Percentiles rank a stretch among this genome's conserved stretches.
phyloP scores from a whole-genome alignment of 2,888 invertebrate species.

The Harpagoxenus sublaevis region DNA sequence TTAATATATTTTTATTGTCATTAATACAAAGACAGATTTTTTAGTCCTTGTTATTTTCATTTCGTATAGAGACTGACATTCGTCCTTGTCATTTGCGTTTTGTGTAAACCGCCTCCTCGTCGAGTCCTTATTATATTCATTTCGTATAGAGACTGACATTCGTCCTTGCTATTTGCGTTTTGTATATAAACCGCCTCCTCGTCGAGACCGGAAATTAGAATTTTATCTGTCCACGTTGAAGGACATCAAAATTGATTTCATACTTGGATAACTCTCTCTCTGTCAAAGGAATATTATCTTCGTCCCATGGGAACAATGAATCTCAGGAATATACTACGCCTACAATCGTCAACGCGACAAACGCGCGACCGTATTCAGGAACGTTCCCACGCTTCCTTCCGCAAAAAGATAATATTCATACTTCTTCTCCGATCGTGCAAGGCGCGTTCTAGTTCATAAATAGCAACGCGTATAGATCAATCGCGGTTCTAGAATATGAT shows the following conservation, averaged over 20 bases:
- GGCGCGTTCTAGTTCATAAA: constrained; percentile 42
- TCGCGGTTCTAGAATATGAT: constrained; percentile 44
- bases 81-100: constrained; percentile 23
- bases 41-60: background rate
- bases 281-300: constrained; percentile 22
- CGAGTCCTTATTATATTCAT: background rate
- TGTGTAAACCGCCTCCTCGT: constrained; percentile 6
- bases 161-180: constrained; percentile 22
- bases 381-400: constrained; percentile 37
- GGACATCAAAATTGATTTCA: constrained; percentile 27
- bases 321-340: constrained; percentile 28
- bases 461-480: constrained; percentile 41
- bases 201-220: constrained; percentile 51
- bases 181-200: background rate
- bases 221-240: constrained; percentile 42
- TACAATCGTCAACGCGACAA: constrained; percentile 41
- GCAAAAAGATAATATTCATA: constrained; percentile 42
- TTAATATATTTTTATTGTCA: background rate
- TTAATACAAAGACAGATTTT: background rate
- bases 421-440: constrained; percentile 3
- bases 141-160: background rate
- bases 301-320: constrained; percentile 6
- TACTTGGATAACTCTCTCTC: constrained; percentile 20
- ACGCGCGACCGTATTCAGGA: constrained; percentile 21
- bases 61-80: background rate